phyloP scores from a whole-genome alignment of 2,797 vertebrate species.

The Falco novaeseelandiae region DNA sequence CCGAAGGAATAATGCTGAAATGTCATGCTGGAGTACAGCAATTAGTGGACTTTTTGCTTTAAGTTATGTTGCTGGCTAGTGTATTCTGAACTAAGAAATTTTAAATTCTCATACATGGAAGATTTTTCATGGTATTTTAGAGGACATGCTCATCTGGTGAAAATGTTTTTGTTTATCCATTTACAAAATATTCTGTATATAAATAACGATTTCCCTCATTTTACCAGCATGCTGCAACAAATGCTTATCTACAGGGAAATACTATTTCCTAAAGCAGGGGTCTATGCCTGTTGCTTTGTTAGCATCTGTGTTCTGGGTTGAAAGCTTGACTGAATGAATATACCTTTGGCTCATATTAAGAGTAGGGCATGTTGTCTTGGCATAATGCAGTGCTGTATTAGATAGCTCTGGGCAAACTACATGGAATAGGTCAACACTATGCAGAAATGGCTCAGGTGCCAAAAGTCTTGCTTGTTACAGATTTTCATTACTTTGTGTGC shows the following conservation, averaged over 20 bases:
- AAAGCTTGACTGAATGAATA: not conserved
- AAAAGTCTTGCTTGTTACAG: not conserved
- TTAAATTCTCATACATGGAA: not conserved
- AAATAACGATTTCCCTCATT: not conserved
- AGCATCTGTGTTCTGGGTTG: not conserved
- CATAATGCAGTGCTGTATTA: not conserved
- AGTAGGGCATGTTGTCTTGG: not conserved
- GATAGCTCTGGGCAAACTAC: not conserved
- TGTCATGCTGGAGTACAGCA: not conserved
- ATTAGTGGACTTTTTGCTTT: not conserved
- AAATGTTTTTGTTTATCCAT: not conserved
- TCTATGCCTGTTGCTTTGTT: not conserved
- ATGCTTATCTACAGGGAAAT: not conserved
- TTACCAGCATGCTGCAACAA: not conserved
- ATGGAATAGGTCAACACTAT: not conserved
- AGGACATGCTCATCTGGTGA: not conserved
- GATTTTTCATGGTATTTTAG: not conserved
- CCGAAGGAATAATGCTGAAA: not conserved
- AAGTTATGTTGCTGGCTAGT: not conserved
- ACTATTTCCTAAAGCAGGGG: not conserved
- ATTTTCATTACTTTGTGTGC: not conserved
- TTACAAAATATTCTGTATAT: not conserved
- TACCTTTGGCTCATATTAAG: not conserved
- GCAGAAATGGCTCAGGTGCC: not conserved
- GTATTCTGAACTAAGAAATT: not conserved